Evolutionary conservation across 2,888 invertebrate genomes (phyloP).

Genomic region (Mamestra brassicae): DNA sequence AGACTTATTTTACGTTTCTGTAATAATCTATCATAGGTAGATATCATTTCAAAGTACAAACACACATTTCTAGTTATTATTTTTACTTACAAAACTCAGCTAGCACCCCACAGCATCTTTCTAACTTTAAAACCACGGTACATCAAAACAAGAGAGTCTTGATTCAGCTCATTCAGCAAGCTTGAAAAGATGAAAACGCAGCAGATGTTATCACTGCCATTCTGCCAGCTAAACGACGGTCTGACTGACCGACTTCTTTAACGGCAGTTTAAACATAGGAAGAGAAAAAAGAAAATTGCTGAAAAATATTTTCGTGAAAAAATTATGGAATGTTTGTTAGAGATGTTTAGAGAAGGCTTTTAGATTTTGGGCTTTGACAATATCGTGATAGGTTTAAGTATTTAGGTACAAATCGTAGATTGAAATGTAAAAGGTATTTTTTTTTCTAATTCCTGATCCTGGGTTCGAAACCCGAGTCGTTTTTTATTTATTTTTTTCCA

Average conservation of each 20-base stretch:
- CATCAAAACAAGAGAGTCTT: constrained; percentile 40
- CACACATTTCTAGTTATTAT: background rate
- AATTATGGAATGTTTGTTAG: background rate
- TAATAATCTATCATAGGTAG: too few relatives aligned
- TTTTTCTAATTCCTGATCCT: too few relatives aligned
- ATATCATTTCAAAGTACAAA: too few relatives aligned
- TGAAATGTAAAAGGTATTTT: too few relatives aligned
- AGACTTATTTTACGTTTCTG: too few relatives aligned
- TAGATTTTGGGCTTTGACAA: background rate
- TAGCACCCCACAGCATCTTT: background rate
- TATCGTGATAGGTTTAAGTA: too few relatives aligned
- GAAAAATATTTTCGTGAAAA: background rate
- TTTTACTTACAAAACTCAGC: background rate
- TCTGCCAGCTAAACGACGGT: constrained; percentile 46
- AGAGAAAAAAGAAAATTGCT: background rate
- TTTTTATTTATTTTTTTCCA: too few relatives aligned
- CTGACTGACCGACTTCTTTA: constrained; percentile 65
- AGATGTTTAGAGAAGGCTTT: background rate
- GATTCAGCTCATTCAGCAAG: constrained; percentile 60
- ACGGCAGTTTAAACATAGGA: constrained; percentile 21
- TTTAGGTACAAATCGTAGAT: too few relatives aligned
- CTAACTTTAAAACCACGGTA: constrained; percentile 1
- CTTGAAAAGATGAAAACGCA: constrained; percentile 62
- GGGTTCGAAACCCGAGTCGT: too few relatives aligned
- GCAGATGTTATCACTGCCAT: constrained; percentile 62